These are phyloP conservation scores for Tethea ocularis DNA, from an alignment of 2,888 invertebrate genomes.

Conservation along the genomic window DNA sequence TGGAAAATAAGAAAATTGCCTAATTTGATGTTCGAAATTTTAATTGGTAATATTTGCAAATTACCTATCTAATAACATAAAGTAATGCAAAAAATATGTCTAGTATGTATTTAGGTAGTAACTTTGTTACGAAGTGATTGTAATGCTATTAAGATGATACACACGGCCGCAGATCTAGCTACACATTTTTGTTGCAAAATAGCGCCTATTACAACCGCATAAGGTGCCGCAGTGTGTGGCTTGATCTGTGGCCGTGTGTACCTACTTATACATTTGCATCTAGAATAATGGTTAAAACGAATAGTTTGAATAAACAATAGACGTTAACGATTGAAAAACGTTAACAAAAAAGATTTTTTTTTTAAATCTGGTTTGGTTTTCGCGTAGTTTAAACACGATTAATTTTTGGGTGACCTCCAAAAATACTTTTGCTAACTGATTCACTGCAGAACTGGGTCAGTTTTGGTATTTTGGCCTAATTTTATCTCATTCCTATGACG, in stretches of 20 bases:
- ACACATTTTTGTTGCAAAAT: too few relatives aligned
- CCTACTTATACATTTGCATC: too few relatives aligned
- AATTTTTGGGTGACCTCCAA: background rate
- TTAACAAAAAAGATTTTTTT: background rate
- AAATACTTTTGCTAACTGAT: background rate
- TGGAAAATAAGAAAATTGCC: slow-evolving; percentile 19
- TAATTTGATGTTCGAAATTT: background rate
- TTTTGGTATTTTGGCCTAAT: too few relatives aligned
- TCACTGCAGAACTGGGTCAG: too few relatives aligned
- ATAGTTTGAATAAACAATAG: too few relatives aligned
- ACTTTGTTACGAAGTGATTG: background rate
- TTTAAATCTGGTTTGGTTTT: background rate
- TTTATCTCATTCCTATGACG: too few relatives aligned
- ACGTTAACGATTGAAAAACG: background rate
- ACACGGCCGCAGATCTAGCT: too few relatives aligned
- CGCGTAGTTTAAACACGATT: background rate
- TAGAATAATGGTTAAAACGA: too few relatives aligned
- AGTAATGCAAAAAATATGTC: background rate
- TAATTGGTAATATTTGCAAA: background rate
- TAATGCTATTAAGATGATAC: background rate
- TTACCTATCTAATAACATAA: too few relatives aligned
- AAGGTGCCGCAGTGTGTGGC: too few relatives aligned
- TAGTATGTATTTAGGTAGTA: background rate
- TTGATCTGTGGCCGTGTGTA: too few relatives aligned
- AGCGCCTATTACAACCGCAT: too few relatives aligned